Base-by-base conservation (phyloP, 1,140 invertebrate species). In the Microplitis demolitor region DNA sequence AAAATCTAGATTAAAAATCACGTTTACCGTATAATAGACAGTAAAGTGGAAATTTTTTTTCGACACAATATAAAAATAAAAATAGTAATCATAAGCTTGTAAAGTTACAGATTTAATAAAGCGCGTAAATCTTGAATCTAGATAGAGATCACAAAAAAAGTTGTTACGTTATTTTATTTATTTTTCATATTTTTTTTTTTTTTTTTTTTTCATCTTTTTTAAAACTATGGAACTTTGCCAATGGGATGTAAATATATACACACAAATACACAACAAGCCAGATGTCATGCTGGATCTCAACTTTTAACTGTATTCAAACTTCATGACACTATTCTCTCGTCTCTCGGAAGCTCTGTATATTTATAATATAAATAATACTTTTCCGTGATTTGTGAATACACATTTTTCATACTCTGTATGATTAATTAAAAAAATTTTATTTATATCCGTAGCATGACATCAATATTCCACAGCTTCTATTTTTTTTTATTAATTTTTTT, bases 41-140 rank as follows among this genome's bases (percentile, higher is more conserved):
- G 39, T 6, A 45, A 45, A 11, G 39, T 45, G 39, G 5, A 45
- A 45, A 45, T 45, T 45, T 45, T 24, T 39, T 45, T 45, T 45
- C 39, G 5, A 3, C 39, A 11, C 39, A 6, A 45, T 5, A 45
- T 45, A 45, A 45, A 45, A 45, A 9, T 39, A 56, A 33, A 31
- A 61, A 24, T 13, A 61, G 16, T 31, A 61, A 16, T 61, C 58
- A 61, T 24, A 24, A 61, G 14, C 58, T 33, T 31, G 9, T 5
- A 61, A 8, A 11, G 16, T 80, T 78, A 77, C 78, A 67, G 73
- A 81, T 81, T 81, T 81, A 81, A 82, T 81, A 73, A 71, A 73
- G 56, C 45, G 76, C 72, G 79, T 76, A 79, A 82, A 82, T 82
- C 78, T 79, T 80, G 79, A 72, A 79, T 79, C 75, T 74, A 16